Evolutionary conservation across 1,140 invertebrate species (phyloP).

Genomic region (Drosophila auraria): DNA sequence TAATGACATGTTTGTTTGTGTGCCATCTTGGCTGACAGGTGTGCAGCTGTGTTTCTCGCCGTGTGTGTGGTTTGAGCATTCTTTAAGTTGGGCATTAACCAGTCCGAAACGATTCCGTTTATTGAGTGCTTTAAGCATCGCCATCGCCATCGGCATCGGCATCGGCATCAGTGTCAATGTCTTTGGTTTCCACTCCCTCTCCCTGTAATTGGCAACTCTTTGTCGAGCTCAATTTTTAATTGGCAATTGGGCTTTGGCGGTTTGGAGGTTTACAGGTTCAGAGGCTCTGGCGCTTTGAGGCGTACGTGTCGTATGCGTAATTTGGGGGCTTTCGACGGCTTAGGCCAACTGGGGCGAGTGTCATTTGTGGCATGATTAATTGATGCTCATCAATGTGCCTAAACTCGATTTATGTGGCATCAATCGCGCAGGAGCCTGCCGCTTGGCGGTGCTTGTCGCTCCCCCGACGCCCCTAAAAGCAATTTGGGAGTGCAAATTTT

Average conservation of each 20-base stretch:
- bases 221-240: slow-evolving; percentile 64
- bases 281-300: slow-evolving; percentile 14
- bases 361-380: slow-evolving; percentile 79
- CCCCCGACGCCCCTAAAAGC: slow-evolving; percentile 15
- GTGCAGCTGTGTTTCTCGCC: slow-evolving; percentile 10
- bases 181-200: slow-evolving; percentile 50
- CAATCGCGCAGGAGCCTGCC: slow-evolving; percentile 45
- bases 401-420: slow-evolving; percentile 74
- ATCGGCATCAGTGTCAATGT: slow-evolving; percentile 36
- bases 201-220: slow-evolving; percentile 56
- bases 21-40: slow-evolving; percentile 48
- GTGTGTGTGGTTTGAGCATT: slow-evolving; percentile 32
- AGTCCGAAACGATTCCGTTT: slow-evolving; percentile 71
- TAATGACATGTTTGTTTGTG: slow-evolving; percentile 82
- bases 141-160: slow-evolving; percentile 11
- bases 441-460: background rate
- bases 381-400: slow-evolving; percentile 81
- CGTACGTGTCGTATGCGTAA: slow-evolving; percentile 80
- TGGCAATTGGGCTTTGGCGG: slow-evolving; percentile 67
- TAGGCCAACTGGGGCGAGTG: slow-evolving; percentile 64
- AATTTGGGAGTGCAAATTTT: slow-evolving; percentile 72
- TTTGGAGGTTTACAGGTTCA: slow-evolving; percentile 16
- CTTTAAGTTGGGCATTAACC: slow-evolving; percentile 64
- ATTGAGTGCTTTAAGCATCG: slow-evolving; percentile 70
- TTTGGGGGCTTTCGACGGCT: slow-evolving; percentile 63